Evolutionary conservation across 35 echinoderm and acorn worm genomes (phyloP), one percentile per base, ranked within the genome.

Genomic region (Amphiura filiformis): DNA sequence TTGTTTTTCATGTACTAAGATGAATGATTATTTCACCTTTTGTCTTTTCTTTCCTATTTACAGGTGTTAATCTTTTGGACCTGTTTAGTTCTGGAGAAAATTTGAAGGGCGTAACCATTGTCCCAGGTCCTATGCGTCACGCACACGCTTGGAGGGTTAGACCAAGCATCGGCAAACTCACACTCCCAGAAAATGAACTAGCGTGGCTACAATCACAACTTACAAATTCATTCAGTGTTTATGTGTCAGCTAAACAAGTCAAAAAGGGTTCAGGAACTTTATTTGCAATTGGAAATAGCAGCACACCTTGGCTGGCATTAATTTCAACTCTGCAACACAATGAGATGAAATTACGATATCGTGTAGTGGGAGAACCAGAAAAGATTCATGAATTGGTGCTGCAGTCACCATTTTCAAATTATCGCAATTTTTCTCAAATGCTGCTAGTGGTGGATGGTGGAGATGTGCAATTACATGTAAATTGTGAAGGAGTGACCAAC

Each of bases 401-500:
- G 61, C 61, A 70, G 61, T 70, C 61, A 70, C 61, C 61, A 30
- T 70, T 70, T 70, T 70, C 61, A 70, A 30, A 70, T 30, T n/a
- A 70, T 70, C 15, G 26, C 17, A 70, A 70, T 23, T 70, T 70
- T 30, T 70, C 61, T 11, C 61, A 70, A 1, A 70, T 70, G 61
- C 26, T 70, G 28, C 26, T 70, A 3, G 61, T 70, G 28, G 61
- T 70, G 1, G 61, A 70, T 70, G 28, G 61, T 18, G 28, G 28
- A 26, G 61, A 70, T 26, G 61, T 70, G 61, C 7, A 70, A n/a
- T 70, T 70, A 70, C 26, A 15, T 70, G 61, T 70, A 30, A 70
- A 70, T 70, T 70, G 61, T 70, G 61, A 70, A 30, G 61, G 28
- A 23, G 61, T 30, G 61, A 70, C 15, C 1, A 70, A 18, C 7